Conservation (phyloP, 2,888 invertebrate genomes). For the Pandemis heparana region DNA sequence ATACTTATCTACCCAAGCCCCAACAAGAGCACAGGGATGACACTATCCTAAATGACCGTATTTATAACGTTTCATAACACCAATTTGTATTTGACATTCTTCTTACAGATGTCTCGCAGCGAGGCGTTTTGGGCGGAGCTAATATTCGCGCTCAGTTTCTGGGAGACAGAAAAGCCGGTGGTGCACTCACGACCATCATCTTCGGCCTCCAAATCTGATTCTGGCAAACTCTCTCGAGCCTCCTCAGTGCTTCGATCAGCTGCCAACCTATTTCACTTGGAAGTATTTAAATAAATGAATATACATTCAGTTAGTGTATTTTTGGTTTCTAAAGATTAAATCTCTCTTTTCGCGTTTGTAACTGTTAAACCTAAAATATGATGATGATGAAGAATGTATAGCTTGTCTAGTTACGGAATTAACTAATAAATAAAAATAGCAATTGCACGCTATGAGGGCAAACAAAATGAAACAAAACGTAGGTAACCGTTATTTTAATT, state of each 20-base stretch:
- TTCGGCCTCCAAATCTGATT: constrained; percentile 57
- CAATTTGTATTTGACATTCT: background rate
- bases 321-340: background rate
- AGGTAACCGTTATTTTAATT: too few species aligned
- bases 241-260: constrained; percentile 78
- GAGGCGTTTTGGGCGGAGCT: constrained; percentile 90
- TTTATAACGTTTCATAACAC: too few species aligned
- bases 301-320: background rate
- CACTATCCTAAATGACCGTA: too few species aligned
- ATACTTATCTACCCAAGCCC: too few species aligned
- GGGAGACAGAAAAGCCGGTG: constrained; percentile 91
- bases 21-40: too few species aligned
- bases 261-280: constrained; percentile 71
- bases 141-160: constrained; percentile 89
- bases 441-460: too few species aligned
- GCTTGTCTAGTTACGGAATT: too few species aligned
- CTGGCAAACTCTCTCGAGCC: constrained; percentile 66
- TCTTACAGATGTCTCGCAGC: constrained; percentile 87
- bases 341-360: background rate
- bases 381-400: background rate
- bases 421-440: too few species aligned
- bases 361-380: background rate
- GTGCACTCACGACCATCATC: constrained; percentile 74
- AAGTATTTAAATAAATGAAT: constrained; percentile 56
- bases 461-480: too few species aligned